These are phyloP conservation scores for Drosophila hydei DNA, from an alignment of 1,140 invertebrate species.

Conservation along the genomic window DNA sequence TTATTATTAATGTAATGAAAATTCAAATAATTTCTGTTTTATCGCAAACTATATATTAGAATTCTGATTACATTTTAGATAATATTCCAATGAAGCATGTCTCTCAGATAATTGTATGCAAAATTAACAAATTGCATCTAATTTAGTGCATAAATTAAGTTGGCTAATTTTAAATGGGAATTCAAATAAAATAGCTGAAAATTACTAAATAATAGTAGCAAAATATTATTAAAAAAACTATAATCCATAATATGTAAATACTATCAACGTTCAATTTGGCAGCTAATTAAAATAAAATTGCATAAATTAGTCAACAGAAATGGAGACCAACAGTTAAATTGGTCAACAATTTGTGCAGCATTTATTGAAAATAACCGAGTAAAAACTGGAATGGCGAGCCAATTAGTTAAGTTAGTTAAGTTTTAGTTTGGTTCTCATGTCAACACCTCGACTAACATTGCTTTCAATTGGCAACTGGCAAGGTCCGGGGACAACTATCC, in stretches of 20 bases:
- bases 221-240: slow-evolving; percentile 12
- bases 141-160: slow-evolving; percentile 7
- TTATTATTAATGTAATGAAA: too few relatives aligned
- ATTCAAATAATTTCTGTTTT: too few relatives aligned
- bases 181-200: not conserved
- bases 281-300: slow-evolving; percentile 63
- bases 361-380: not conserved
- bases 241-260: slow-evolving; percentile 9
- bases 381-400: not conserved
- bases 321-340: not conserved
- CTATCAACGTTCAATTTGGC: slow-evolving; percentile 43
- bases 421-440: slow-evolving; percentile 32
- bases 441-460: slow-evolving; percentile 67
- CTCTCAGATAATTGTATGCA: not conserved
- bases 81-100: too few relatives aligned
- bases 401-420: not conserved
- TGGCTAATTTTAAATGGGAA: slow-evolving; percentile 1
- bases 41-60: too few relatives aligned
- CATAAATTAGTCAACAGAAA: slow-evolving; percentile 41
- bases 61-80: too few relatives aligned
- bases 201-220: not conserved
- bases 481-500: slow-evolving; percentile 43
- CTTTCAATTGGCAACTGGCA: slow-evolving; percentile 55
- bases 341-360: slow-evolving; percentile 10
- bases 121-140: not conserved